These are phyloP conservation scores for Melanocharis versteri DNA, from an alignment of 2,113 vertebrate genomes.

Conservation along the genomic window DNA sequence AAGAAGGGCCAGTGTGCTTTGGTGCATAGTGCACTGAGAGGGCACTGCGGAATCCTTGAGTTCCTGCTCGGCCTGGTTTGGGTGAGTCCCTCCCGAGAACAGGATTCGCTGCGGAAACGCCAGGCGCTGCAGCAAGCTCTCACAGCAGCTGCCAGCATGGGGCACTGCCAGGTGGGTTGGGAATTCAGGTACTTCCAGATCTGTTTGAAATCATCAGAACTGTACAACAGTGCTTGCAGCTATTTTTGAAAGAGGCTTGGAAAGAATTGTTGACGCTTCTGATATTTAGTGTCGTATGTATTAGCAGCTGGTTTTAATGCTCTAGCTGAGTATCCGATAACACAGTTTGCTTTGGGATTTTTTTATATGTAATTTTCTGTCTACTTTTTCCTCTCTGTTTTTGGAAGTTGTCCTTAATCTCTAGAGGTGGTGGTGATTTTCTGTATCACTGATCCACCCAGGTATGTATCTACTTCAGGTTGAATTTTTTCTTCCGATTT, in stretches of 20 bases:
- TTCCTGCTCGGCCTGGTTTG: constrained; percentile 84
- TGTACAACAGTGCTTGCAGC: background rate
- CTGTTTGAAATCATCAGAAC: background rate
- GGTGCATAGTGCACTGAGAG: constrained; percentile 89
- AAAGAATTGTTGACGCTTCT: background rate
- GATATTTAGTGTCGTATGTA: background rate
- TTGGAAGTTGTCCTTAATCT: background rate
- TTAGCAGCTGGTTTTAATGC: background rate
- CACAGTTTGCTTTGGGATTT: background rate
- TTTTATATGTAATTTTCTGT: background rate
- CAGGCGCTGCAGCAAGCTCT: constrained; percentile 90
- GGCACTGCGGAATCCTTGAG: constrained; percentile 85
- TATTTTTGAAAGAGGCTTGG: background rate
- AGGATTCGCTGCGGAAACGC: constrained; percentile 77
- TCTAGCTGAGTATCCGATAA: background rate
- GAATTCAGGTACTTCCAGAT: accelerated
- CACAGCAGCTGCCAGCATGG: constrained; percentile 93
- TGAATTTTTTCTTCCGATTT: background rate
- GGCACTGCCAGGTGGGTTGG: constrained; percentile 84
- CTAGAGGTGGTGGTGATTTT: background rate
- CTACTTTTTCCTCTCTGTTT: background rate
- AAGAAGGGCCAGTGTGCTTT: constrained; percentile 94
- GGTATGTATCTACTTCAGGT: background rate
- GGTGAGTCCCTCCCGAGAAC: constrained; percentile 72
- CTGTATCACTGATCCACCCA: background rate